phyloP scores from a whole-genome alignment of 1,140 invertebrate genomes.

The Samia ricini region DNA sequence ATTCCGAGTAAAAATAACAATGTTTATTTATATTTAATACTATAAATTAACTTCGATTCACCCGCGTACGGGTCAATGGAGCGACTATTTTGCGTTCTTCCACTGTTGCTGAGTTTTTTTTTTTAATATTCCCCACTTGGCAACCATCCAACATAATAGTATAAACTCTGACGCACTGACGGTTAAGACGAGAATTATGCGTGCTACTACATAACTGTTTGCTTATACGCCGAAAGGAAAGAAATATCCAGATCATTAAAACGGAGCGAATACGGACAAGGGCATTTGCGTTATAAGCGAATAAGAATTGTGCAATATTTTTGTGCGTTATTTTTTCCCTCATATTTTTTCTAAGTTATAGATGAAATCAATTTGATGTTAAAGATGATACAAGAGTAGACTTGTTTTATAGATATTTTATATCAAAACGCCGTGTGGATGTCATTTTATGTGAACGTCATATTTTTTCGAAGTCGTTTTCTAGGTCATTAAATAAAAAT shows the following conservation, averaged over 20 bases:
- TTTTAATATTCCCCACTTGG: background rate
- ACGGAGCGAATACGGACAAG: background rate
- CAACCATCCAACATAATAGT: background rate
- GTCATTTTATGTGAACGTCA: too few relatives aligned
- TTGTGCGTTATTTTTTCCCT: background rate
- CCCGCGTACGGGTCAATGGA: background rate
- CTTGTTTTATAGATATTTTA: too few relatives aligned
- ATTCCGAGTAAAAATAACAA: background rate
- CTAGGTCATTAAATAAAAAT: too few relatives aligned
- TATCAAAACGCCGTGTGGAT: too few relatives aligned
- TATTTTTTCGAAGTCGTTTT: too few relatives aligned
- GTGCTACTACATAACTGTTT: background rate
- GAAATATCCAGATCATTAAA: conserved; percentile 29
- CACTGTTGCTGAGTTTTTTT: background rate
- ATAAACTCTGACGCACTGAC: background rate
- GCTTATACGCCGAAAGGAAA: conserved; percentile 2
- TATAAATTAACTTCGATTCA: background rate
- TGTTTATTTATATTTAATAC: background rate
- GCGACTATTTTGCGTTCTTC: background rate
- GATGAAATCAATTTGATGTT: too few relatives aligned
- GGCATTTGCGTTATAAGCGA: background rate
- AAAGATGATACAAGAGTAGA: too few relatives aligned
- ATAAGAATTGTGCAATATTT: too few relatives aligned
- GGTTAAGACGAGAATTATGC: background rate
- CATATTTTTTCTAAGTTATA: too few relatives aligned